Evolutionary conservation across 2,888 invertebrate species (phyloP), one percentile per base, ranked within the genome.

Genomic region (Meiosimyza platycephala): DNA sequence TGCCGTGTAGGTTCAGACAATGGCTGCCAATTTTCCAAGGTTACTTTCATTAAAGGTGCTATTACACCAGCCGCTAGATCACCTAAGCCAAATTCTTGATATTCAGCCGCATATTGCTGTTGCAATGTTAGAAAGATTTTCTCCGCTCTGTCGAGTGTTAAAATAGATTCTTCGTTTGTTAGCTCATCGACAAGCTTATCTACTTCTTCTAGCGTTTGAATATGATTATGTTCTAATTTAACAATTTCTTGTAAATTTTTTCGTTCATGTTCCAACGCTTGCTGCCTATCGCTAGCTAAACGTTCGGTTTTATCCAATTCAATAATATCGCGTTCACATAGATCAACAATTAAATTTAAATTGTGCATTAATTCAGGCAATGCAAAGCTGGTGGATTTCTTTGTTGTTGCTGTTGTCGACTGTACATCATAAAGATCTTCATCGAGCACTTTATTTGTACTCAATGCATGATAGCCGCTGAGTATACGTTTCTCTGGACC

Each of bases 321-420:
- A 71, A 99, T 93, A 70, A 99, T 98, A 78, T 97, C 95, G 89
- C 98, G 96, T 88, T 99, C 99, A 75, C 97, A 95, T 89, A 96
- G 93, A 77, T 97, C 95, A 0, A 98, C 94, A 78, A 99, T 89
- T 15, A 98, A 88, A 84, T 96, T 93, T 55, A 99, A 88, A 89
- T 99, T 99, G 84, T 98, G 96, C 76, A 92, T 91, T 4, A 99
- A 90, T 86, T 98, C 98, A 0, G 98, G 98, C 76, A 98, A 87
- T 5, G 92, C 89, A 84, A 95, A 95, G 83, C 94, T 90, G 1
- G 90, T 89, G 13, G 5, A 66, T 65, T 15, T 33, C 12, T 64
- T 77, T 55, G 72, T 18, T 1, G 75, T 70, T 1, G 74, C 72
- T 9, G 68, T 59, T 0, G 91, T 90, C 22, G 90, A 88, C 74